A percentile compares a stretch with the other conserved stretches of the same genome.
Conservation (phyloP, 1,140 invertebrate genomes). For the Drosophila varians region DNA sequence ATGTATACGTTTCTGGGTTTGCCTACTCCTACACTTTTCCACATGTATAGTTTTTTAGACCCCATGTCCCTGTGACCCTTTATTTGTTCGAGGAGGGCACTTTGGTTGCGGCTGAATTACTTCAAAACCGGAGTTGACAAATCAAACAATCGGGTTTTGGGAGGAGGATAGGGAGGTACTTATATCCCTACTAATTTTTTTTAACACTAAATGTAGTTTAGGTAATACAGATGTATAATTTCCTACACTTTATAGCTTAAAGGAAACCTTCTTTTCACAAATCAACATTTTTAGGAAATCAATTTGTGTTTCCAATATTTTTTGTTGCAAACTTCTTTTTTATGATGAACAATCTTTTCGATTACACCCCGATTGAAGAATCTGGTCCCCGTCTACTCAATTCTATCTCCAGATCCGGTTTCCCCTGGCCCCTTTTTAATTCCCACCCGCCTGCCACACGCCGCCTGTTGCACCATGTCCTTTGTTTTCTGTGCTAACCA, state of each 20-base stretch:
- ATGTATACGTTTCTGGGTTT: conserved; percentile 14
- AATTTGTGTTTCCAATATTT: background rate
- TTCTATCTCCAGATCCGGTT: conserved; percentile 1
- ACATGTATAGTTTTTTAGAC: conserved; percentile 12
- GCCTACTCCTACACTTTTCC: conserved; percentile 23
- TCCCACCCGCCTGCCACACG: conserved; percentile 4
- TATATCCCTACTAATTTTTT: too few relatives aligned
- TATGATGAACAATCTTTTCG: background rate
- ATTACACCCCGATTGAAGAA: background rate
- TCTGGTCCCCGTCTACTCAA: background rate
- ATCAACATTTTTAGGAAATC: too few relatives aligned
- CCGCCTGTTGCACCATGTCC: conserved; percentile 18
- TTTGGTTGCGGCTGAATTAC: conserved; percentile 23
- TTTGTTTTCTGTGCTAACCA: conserved; percentile 28
- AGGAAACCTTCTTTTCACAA: too few relatives aligned
- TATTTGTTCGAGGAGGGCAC: conserved; percentile 31
- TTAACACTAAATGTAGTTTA: too few relatives aligned
- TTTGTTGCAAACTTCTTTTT: background rate
- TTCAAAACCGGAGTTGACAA: conserved; percentile 16
- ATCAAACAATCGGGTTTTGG: background rate
- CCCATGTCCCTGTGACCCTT: conserved; percentile 37
- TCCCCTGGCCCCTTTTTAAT: background rate
- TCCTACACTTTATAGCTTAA: too few relatives aligned
- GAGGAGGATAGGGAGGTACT: background rate
- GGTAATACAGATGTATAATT: too few relatives aligned